These are phyloP conservation scores for Anser cygnoides DNA, from an alignment of 2,113 vertebrate species.

Conservation along the genomic window DNA sequence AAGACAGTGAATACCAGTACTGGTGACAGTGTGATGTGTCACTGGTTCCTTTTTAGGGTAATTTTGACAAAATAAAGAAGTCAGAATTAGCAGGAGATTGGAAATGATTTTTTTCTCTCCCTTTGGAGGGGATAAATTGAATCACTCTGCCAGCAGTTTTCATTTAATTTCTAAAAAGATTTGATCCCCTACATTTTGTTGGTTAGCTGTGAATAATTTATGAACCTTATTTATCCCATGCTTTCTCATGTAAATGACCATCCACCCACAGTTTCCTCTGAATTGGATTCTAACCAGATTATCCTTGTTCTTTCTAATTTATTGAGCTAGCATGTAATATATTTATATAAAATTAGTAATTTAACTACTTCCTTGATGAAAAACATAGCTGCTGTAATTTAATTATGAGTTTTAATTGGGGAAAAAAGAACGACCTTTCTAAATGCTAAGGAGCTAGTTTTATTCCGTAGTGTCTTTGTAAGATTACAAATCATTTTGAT, in stretches of 20 bases:
- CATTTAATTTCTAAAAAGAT: slow-evolving; percentile 72
- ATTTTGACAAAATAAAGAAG: not conserved
- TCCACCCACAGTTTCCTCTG: slow-evolving; percentile 78
- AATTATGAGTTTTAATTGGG: slow-evolving; percentile 74
- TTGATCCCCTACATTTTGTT: slow-evolving; percentile 77
- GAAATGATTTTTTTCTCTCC: slow-evolving; percentile 64
- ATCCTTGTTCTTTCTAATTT: slow-evolving; percentile 78
- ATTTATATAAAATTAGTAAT: slow-evolving; percentile 77
- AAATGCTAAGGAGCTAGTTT: slow-evolving; percentile 23
- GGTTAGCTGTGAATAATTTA: slow-evolving; percentile 79
- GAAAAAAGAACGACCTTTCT: slow-evolving; percentile 59
- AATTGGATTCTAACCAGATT: slow-evolving; percentile 83
- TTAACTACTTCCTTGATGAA: slow-evolving; percentile 75
- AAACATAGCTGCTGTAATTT: slow-evolving; percentile 72
- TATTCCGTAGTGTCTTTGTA: slow-evolving; percentile 34
- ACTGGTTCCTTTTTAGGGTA: not conserved
- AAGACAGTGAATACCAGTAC: not conserved
- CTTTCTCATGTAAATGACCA: slow-evolving; percentile 77
- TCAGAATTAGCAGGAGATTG: slow-evolving; percentile 59
- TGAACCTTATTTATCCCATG: slow-evolving; percentile 57
- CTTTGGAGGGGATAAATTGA: slow-evolving; percentile 63
- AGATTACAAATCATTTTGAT: slow-evolving; percentile 65
- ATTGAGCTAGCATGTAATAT: slow-evolving; percentile 78
- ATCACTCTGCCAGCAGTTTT: slow-evolving; percentile 40
- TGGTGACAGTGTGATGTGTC: not conserved